Evolutionary conservation across 1,140 invertebrate genomes (phyloP).

Genomic region (Mercenaria mercenaria): DNA sequence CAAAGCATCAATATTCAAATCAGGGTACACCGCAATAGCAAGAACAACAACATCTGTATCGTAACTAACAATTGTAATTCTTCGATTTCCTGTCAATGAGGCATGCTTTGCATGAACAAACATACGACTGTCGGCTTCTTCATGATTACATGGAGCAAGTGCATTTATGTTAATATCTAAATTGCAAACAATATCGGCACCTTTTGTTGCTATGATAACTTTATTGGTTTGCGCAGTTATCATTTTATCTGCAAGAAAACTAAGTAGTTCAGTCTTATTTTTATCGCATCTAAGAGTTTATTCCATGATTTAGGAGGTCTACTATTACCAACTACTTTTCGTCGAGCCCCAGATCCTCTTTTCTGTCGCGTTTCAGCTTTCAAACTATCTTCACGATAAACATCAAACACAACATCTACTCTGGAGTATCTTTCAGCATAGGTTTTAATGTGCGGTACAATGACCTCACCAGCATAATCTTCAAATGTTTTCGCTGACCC

Average conservation of each 20-base stretch:
- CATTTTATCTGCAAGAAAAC: too few species aligned
- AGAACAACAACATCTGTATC: too few species aligned
- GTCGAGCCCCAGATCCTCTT: constrained; percentile 58
- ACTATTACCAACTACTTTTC: constrained; percentile 6
- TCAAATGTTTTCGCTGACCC: constrained; percentile 60
- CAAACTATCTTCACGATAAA: constrained; percentile 60
- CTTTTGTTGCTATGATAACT: too few species aligned
- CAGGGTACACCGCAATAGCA: too few species aligned
- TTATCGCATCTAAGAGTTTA: background rate
- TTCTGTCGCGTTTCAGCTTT: constrained; percentile 52
- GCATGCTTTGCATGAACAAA: too few species aligned
- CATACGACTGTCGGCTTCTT: too few species aligned
- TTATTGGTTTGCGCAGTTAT: too few species aligned
- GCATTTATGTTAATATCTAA: background rate
- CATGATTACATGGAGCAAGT: constrained; percentile 69
- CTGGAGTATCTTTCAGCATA: constrained; percentile 81
- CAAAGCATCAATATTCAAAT: too few species aligned
- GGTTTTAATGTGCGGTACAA: constrained; percentile 44
- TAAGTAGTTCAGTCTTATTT: too few species aligned
- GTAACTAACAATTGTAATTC: too few species aligned
- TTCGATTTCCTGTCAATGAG: too few species aligned
- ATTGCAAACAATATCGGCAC: too few species aligned
- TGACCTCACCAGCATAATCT: constrained; percentile 59
- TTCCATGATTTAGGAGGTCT: background rate
- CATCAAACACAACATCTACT: constrained; percentile 67